Percentiles rank a stretch among this genome's conserved stretches.
phyloP scores from a whole-genome alignment of 2,797 vertebrate genomes.

The Schizothorax lantsangensis region DNA sequence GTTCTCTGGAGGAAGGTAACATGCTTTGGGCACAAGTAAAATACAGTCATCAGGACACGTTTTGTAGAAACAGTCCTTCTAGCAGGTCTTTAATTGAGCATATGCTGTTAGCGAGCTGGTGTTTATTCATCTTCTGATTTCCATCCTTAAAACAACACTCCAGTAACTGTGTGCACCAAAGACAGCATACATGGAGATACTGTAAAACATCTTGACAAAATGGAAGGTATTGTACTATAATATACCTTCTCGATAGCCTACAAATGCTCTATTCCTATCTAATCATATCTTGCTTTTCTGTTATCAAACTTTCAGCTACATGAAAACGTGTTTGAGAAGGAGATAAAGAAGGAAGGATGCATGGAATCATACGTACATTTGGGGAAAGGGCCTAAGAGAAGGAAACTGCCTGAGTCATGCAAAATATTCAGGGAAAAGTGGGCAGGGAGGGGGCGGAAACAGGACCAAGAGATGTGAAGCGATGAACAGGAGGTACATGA shows the following conservation, averaged over 20 bases:
- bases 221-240: conserved; percentile 12
- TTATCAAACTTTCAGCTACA: neutral
- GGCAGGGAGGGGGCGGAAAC: conserved; percentile 16
- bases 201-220: conserved; percentile 26
- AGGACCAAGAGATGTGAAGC: conserved; percentile 39
- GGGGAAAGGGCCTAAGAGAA: conserved; percentile 11
- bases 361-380: conserved; percentile 28
- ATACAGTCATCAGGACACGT: neutral
- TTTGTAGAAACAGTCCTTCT: conserved; percentile 22
- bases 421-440: conserved; percentile 32
- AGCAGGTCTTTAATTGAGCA: neutral
- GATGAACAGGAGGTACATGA: conserved; percentile 37
- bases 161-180: conserved; percentile 11
- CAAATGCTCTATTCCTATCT: neutral
- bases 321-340: conserved; percentile 1
- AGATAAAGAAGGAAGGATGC: conserved; percentile 37
- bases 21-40: conserved; percentile 6
- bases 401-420: conserved; percentile 38
- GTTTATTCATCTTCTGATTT: conserved; percentile 29
- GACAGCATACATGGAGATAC: conserved; percentile 9
- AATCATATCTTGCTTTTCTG: conserved; percentile 2
- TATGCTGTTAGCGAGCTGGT: neutral
- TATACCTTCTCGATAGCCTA: neutral
- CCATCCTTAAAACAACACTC: conserved; percentile 26
- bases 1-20: conserved; percentile 1